Conservation (phyloP, 1,140 invertebrate species). For the Pachypeltis micranthus region DNA sequence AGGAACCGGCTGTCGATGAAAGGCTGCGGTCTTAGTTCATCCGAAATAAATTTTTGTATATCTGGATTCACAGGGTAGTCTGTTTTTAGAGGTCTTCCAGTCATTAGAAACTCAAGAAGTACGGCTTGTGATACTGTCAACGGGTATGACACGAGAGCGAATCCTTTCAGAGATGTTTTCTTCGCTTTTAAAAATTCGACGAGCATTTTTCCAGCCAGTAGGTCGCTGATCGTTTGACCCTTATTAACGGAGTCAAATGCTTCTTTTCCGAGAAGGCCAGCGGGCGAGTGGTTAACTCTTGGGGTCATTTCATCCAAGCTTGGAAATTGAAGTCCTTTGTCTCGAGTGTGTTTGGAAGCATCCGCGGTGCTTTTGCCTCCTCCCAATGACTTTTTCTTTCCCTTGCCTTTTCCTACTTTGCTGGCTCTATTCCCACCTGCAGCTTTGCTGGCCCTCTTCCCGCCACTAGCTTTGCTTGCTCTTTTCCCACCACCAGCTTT, state of each 20-base stretch:
- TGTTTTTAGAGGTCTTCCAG: neutral
- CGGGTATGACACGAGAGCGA: conserved; percentile 49
- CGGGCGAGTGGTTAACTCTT: conserved; percentile 34
- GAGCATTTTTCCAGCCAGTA: conserved; percentile 41
- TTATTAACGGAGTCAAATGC: conserved; percentile 39
- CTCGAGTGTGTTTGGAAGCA: neutral
- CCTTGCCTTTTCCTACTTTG: neutral
- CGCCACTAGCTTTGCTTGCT: neutral
- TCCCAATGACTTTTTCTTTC: no score
- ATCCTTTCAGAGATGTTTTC: conserved; percentile 37
- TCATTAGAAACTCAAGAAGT: conserved; percentile 15
- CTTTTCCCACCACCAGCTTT: conserved; percentile 7
- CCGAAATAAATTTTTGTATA: neutral
- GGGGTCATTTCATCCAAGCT: conserved; percentile 32
- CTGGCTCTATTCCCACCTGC: neutral
- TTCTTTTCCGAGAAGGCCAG: conserved; percentile 42
- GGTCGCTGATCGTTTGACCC: conserved; percentile 41
- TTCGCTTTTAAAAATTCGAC: conserved; percentile 45
- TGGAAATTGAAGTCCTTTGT: conserved; percentile 26
- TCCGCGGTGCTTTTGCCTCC: conserved; percentile 11
- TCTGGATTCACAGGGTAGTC: neutral
- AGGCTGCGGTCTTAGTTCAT: neutral
- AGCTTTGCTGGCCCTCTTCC: neutral
- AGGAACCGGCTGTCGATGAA: neutral
- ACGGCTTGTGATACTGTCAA: conserved; percentile 40